Conservation (phyloP, 2,113 vertebrate species). For the Pseudorhombus dupliciocellatus region DNA sequence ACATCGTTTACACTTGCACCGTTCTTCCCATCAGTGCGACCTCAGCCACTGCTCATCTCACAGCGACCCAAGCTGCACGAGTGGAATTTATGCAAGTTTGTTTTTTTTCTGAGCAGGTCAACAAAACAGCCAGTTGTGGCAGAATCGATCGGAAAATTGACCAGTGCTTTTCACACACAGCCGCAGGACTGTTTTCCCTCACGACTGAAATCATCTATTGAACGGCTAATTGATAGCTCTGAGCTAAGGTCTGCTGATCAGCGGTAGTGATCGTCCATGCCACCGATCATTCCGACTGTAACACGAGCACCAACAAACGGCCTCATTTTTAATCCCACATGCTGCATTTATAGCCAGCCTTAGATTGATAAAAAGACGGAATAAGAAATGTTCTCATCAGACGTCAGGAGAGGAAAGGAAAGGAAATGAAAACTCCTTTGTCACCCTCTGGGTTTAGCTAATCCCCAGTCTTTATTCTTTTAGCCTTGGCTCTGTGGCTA, state of each 20-base stretch:
- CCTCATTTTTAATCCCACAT: neutral
- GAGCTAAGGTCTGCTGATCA: slow-evolving; percentile 48
- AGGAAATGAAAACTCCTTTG: slow-evolving; percentile 47
- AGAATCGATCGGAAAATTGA: slow-evolving; percentile 48
- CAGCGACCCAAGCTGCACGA: neutral
- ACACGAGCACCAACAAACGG: neutral
- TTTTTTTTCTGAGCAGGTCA: neutral
- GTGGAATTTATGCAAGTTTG: slow-evolving; percentile 11
- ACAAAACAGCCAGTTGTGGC: neutral
- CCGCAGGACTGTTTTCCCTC: neutral
- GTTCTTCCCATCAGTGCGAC: no score
- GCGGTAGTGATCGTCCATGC: slow-evolving; percentile 44
- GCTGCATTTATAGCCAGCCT: slow-evolving; percentile 9
- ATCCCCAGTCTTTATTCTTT: slow-evolving; percentile 50
- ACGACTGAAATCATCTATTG: slow-evolving; percentile 45
- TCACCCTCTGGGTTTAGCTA: slow-evolving; percentile 33
- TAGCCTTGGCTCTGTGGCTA: slow-evolving; percentile 16
- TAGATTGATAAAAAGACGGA: slow-evolving; percentile 10
- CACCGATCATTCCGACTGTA: slow-evolving; percentile 20
- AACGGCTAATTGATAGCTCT: slow-evolving; percentile 41
- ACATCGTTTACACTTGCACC: no score
- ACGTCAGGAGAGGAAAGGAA: slow-evolving; percentile 41
- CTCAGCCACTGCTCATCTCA: no score
- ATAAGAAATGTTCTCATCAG: slow-evolving; percentile 44
- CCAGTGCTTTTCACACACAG: slow-evolving; percentile 11